These are phyloP conservation scores for Lycocorax pyrrhopterus DNA, from an alignment of 2,113 vertebrate species.

Conservation along the genomic window DNA sequence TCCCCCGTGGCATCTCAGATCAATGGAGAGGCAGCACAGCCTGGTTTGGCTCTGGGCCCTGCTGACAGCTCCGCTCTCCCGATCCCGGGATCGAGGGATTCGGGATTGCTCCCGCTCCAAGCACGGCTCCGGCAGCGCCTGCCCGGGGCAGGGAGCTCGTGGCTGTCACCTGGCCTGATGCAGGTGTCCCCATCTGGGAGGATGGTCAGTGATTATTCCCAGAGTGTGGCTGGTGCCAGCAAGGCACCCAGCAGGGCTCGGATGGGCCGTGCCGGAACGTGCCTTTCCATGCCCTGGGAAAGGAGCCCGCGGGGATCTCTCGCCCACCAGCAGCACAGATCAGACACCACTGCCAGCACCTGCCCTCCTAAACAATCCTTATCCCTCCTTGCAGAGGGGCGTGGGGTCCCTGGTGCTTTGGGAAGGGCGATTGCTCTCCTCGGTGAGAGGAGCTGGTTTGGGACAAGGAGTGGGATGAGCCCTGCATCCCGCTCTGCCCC, in stretches of 20 bases:
- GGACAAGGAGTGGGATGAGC: neutral
- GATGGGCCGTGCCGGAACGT: fast-evolving
- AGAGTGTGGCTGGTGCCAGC: fast-evolving
- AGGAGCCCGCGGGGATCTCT: neutral
- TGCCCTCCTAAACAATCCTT: neutral
- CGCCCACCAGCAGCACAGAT: neutral
- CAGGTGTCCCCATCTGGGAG: neutral
- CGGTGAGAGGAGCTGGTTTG: neutral
- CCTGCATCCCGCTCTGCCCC: neutral
- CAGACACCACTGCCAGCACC: neutral
- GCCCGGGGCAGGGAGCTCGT: fast-evolving
- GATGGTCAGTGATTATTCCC: neutral
- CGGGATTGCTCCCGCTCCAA: neutral
- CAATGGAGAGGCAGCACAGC: neutral
- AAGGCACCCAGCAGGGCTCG: fast-evolving
- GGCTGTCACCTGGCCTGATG: neutral
- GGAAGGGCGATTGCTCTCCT: neutral
- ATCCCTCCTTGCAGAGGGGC: neutral
- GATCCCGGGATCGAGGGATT: fast-evolving
- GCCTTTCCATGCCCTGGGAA: neutral
- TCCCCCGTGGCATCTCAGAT: neutral
- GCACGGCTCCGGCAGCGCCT: fast-evolving
- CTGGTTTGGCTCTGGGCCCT: neutral
- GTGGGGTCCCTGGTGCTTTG: fast-evolving
- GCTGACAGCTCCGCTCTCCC: neutral